phyloP scores from a whole-genome alignment of 2,888 invertebrate genomes.

The Zaprionus bogoriensis region DNA sequence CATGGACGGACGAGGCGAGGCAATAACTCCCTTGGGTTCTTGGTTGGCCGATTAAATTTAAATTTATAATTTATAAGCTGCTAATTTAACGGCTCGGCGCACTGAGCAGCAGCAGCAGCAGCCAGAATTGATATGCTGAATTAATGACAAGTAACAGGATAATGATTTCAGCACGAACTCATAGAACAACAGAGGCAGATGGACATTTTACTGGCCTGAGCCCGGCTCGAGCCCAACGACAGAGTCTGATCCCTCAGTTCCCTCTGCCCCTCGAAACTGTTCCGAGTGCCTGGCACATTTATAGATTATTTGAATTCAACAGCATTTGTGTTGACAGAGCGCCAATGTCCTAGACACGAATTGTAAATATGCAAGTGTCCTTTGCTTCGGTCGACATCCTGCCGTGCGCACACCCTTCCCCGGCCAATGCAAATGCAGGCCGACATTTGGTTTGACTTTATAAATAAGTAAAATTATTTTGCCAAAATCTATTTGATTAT shows the following conservation, averaged over 20 bases:
- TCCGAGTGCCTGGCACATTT: slow-evolving; percentile 41
- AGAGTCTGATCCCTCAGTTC: slow-evolving; percentile 10
- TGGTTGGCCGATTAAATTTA: slow-evolving; percentile 64
- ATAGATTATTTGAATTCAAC: slow-evolving; percentile 59
- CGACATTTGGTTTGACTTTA: slow-evolving; percentile 37
- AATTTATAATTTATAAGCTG: slow-evolving; percentile 73
- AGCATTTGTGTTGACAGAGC: slow-evolving; percentile 54
- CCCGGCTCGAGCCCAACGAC: neutral
- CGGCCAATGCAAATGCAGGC: slow-evolving; percentile 18
- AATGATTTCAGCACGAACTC: slow-evolving; percentile 73
- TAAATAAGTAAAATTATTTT: slow-evolving; percentile 65
- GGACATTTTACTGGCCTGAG: too few relatives aligned
- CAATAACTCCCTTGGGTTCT: slow-evolving; percentile 35
- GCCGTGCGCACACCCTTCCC: neutral
- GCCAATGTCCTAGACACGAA: slow-evolving; percentile 38
- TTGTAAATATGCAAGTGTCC: slow-evolving; percentile 53
- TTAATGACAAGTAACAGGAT: slow-evolving; percentile 77
- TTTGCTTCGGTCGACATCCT: neutral
- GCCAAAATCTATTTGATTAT: slow-evolving; percentile 67
- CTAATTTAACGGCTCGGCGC: slow-evolving; percentile 68
- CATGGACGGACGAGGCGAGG: neutral
- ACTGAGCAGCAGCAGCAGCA: slow-evolving; percentile 38
- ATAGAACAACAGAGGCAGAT: slow-evolving; percentile 22
- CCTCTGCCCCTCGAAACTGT: neutral
- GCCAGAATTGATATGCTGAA: slow-evolving; percentile 54